Conservation (phyloP, 1,140 invertebrate genomes). For the Medauroidea extradentata region DNA sequence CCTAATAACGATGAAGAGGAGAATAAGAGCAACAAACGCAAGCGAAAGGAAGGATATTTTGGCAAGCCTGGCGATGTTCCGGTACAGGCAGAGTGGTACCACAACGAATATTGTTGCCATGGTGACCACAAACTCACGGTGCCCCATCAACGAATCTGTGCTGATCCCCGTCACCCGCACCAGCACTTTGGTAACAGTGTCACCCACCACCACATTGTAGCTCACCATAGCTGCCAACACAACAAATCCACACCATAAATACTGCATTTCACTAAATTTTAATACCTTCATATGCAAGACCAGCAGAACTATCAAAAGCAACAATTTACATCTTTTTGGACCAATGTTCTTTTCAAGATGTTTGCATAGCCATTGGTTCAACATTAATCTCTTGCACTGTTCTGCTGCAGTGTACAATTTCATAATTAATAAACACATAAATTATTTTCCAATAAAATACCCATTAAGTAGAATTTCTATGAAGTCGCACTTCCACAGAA, state of each 20-base stretch:
- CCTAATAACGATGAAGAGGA: conserved; percentile 64
- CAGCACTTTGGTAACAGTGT: conserved; percentile 81
- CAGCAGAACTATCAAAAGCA: too few relatives aligned
- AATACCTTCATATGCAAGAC: too few relatives aligned
- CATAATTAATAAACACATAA: too few relatives aligned
- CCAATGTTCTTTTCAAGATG: too few relatives aligned
- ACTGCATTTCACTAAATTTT: too few relatives aligned
- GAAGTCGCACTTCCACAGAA: too few relatives aligned
- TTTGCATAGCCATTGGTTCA: too few relatives aligned
- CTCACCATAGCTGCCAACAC: conserved; percentile 77
- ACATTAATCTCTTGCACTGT: too few relatives aligned
- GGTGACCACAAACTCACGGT: conserved; percentile 72
- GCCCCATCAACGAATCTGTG: conserved; percentile 55
- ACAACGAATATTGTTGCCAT: conserved; percentile 71
- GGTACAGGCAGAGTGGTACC: conserved; percentile 76
- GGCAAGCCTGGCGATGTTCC: conserved; percentile 72
- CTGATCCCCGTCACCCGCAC: conserved; percentile 56
- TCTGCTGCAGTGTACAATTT: too few relatives aligned
- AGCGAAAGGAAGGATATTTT: conserved; percentile 77
- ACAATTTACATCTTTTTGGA: too few relatives aligned
- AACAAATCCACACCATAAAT: conserved; percentile 12
- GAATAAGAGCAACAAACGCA: conserved; percentile 68
- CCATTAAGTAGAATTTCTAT: too few relatives aligned
- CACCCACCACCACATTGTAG: conserved; percentile 86
- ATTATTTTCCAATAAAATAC: too few relatives aligned